Conservation (phyloP, 2,797 vertebrate species). For the Masticophis lateralis region DNA sequence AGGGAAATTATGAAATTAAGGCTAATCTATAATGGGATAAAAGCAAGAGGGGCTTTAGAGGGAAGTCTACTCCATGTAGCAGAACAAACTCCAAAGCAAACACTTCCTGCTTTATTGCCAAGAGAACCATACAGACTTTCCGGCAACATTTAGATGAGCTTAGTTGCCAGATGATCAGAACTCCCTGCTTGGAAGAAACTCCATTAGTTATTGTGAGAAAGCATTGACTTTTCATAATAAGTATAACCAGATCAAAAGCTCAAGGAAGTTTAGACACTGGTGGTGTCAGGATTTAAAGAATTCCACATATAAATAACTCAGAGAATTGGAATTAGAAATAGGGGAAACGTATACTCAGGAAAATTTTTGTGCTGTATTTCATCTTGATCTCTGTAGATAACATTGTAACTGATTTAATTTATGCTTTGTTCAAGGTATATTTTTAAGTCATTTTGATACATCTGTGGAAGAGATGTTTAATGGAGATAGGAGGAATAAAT, state of each 20-base stretch:
- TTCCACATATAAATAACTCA: neutral
- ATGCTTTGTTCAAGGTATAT: neutral
- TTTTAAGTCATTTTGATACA: neutral
- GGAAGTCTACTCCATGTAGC: neutral
- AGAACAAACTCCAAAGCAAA: neutral
- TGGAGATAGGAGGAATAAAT: neutral
- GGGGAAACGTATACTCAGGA: neutral
- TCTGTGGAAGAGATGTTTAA: neutral
- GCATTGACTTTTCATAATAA: neutral
- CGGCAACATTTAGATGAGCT: neutral
- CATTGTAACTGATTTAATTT: neutral
- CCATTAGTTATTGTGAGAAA: neutral
- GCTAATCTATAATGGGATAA: neutral
- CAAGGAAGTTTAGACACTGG: neutral
- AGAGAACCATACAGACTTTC: neutral
- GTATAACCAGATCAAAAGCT: neutral
- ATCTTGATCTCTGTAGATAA: neutral
- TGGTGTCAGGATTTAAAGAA: neutral
- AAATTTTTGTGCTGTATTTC: neutral
- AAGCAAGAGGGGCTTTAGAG: neutral
- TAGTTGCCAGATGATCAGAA: neutral
- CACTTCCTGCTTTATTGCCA: neutral
- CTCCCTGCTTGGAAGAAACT: neutral
- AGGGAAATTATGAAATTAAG: neutral
- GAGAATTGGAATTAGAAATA: neutral